These are phyloP conservation scores for Pangasius djambal DNA, from an alignment of 2,797 vertebrate genomes.

Conservation along the genomic window DNA sequence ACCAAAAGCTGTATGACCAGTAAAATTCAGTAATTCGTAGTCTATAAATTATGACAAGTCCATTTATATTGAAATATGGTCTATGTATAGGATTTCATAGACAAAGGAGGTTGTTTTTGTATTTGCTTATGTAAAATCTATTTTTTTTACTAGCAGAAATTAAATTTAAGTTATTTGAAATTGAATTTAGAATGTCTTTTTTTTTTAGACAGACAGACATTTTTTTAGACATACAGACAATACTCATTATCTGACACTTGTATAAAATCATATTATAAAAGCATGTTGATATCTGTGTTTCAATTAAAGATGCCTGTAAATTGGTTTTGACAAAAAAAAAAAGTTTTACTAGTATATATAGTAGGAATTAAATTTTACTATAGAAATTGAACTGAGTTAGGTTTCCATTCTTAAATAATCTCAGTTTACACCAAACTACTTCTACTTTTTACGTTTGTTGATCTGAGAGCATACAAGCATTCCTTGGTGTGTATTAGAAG, in stretches of 20 bases:
- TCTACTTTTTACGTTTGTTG: background rate
- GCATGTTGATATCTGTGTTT: background rate
- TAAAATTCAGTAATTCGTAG: background rate
- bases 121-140: background rate
- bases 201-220: too few relatives aligned
- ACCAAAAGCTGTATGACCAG: background rate
- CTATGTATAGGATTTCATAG: background rate
- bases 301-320: background rate
- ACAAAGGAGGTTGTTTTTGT: background rate
- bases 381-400: background rate
- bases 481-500: constrained; percentile 9
- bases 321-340: background rate
- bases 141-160: background rate
- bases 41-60: background rate
- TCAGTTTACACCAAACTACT: background rate
- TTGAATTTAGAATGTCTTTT: background rate
- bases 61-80: background rate
- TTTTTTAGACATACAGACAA: too few relatives aligned
- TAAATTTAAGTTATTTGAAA: background rate
- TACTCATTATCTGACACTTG: background rate
- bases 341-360: background rate
- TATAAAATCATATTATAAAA: background rate
- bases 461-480: background rate
- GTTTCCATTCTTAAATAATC: background rate
- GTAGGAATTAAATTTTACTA: background rate